phyloP scores from a whole-genome alignment of 2,797 vertebrate genomes.

The Buphagus erythrorhynchus region DNA sequence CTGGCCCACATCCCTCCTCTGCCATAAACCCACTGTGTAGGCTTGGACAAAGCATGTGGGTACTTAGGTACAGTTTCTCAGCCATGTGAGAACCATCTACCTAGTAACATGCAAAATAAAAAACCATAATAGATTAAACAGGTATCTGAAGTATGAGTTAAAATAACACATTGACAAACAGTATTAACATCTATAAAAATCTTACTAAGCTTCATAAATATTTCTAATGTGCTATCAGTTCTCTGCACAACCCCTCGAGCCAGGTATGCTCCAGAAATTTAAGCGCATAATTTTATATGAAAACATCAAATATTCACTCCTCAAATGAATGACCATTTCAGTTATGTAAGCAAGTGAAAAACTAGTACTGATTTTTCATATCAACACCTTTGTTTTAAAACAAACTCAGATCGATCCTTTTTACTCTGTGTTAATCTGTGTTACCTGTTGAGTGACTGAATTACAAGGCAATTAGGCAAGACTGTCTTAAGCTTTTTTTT shows the following conservation, averaged over 20 bases:
- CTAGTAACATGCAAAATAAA: neutral
- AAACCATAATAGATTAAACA: rapidly evolving
- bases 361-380: neutral
- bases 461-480: neutral
- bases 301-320: neutral
- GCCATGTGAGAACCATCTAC: neutral
- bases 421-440: neutral
- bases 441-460: neutral
- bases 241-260: neutral
- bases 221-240: neutral
- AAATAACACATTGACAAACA: neutral
- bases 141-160: neutral
- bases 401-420: neutral
- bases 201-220: neutral
- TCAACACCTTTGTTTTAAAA: neutral
- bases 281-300: neutral
- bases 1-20: neutral
- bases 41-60: neutral
- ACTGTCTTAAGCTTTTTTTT: neutral
- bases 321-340: neutral
- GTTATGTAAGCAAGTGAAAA: neutral
- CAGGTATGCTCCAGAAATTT: neutral
- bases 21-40: rapidly evolving
- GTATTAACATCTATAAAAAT: neutral
- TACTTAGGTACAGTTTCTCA: neutral